Evolutionary conservation across 92 coral and sea anemone genomes (phyloP), one percentile per base, ranked within the genome.

Genomic region (Bergia sp.): DNA sequence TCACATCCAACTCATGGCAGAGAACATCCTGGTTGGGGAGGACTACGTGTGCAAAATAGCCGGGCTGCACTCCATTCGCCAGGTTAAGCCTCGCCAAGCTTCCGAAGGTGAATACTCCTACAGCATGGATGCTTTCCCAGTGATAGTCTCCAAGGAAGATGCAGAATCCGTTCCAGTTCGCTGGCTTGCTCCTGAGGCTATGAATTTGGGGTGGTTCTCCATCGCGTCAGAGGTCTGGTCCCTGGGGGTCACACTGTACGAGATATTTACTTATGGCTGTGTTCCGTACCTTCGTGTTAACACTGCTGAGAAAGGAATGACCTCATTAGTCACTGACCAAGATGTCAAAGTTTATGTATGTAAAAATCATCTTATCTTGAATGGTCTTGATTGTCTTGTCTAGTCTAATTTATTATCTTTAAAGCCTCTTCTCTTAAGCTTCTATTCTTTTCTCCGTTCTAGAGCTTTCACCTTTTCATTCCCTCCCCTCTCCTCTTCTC

Each of bases 131-230:
- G 11, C 18, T 5, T 79, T 79, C 66, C 83, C 83, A 2, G 21
- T 49, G 39, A 0, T 79, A 4, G 69, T 49, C 37, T 49, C 66
- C 66, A 79, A 57, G 65, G 66, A 50, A 5, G 83, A 76, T 29
- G 80, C 80, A 2, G 76, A 82, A 3, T 23, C 88, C 42, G 75
- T 82, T 20, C 91, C 91, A 3, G 80, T 88, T 11, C 85, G 93
- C 40, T 91, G 91, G 93, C 74, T 77, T 50, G 93, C 93, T 23
- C 93, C 93, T 21, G 93, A 91, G 91, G 69, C 83, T 38, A 50
- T 79, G 67, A 79, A 49, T 2, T 16, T 79, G 83, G 83, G 83
- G 23, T 49, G 83, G 83, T 79, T 85, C 47, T 85, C 77, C 42
- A 44, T 65, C 37, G 78, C 88, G 7, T 65, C 77, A n/a, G 81